phyloP scores from a whole-genome alignment of 2,797 vertebrate species.

The Poecilia wingei region DNA sequence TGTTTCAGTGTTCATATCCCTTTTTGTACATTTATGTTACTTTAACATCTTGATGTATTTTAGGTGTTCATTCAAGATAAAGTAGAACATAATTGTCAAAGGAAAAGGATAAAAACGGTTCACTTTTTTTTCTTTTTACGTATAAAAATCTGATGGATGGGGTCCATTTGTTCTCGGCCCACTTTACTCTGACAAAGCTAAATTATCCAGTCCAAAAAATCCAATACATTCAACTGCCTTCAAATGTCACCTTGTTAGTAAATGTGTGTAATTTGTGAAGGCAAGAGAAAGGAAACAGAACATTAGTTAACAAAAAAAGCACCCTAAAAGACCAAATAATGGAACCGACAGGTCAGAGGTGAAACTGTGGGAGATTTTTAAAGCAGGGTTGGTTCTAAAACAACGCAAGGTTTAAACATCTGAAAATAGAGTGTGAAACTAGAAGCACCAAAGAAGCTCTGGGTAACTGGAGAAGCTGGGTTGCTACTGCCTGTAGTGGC shows the following conservation, averaged over 20 bases:
- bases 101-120: not conserved
- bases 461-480: not conserved
- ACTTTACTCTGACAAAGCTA: not conserved
- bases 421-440: no score
- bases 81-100: not conserved
- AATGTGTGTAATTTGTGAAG: not conserved
- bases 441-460: not conserved
- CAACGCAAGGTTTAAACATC: no score
- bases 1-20: not conserved
- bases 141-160: not conserved
- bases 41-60: not conserved
- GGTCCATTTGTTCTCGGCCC: not conserved
- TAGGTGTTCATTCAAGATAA: no score
- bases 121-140: not conserved
- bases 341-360: not conserved
- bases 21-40: not conserved
- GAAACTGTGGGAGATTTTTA: not conserved
- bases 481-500: no score
- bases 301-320: not conserved
- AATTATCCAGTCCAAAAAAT: not conserved
- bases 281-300: not conserved
- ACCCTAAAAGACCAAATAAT: not conserved
- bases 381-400: not conserved
- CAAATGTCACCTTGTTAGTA: not conserved
- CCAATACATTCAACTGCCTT: not conserved